Conservation (phyloP, 2,797 vertebrate genomes). For the Gadopsis bispinosus region DNA sequence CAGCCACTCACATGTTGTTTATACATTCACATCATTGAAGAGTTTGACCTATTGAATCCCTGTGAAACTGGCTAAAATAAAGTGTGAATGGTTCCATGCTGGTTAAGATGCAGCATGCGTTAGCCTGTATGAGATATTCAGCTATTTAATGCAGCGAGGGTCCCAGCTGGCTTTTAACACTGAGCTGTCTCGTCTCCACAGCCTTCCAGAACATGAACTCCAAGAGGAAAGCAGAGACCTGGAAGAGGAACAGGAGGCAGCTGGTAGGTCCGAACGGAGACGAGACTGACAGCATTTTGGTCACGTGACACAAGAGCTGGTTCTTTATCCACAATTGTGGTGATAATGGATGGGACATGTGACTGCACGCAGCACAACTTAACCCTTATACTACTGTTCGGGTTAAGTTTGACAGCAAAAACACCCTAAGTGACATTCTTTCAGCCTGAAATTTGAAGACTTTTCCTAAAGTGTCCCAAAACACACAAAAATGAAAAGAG, state of each 20-base stretch:
- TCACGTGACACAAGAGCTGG: neutral
- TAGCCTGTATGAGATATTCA: too few species aligned
- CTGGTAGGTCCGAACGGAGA: constrained; percentile 82
- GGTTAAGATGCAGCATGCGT: too few species aligned
- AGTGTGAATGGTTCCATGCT: neutral
- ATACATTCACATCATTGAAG: neutral
- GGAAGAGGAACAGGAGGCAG: constrained; percentile 98
- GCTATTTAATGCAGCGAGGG: neutral
- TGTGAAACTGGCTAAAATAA: neutral
- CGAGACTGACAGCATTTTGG: neutral
- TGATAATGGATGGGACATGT: neutral
- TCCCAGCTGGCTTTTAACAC: neutral
- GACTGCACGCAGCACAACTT: neutral
- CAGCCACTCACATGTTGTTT: neutral
- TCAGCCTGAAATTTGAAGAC: too few species aligned
- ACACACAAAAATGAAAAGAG: too few species aligned
- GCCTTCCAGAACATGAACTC: constrained; percentile 99
- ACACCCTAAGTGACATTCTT: too few species aligned
- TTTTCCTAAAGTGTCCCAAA: too few species aligned
- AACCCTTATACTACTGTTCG: too few species aligned
- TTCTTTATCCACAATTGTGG: neutral
- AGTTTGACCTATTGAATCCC: neutral
- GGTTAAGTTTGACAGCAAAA: too few species aligned
- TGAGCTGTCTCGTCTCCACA: constrained; percentile 58
- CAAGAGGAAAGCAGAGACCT: constrained; percentile 98